Conservation (phyloP, 2,888 invertebrate species). For the Diloba caeruleocephala region DNA sequence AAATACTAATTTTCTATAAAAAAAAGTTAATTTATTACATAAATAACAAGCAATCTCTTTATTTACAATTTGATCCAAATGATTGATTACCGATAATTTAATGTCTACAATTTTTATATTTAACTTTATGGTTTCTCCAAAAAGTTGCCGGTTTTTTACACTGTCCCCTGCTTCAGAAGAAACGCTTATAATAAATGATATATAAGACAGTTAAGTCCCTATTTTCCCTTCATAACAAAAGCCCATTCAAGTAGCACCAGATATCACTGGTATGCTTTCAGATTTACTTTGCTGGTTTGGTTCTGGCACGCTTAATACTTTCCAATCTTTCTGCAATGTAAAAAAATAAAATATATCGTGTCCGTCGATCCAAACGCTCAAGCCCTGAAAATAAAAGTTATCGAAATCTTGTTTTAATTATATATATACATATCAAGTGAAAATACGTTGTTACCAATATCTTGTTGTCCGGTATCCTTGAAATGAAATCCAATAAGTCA, state of each 20-base stretch:
- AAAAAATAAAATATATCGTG: background rate
- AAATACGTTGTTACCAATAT: constrained; percentile 70
- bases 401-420: too few relatives aligned
- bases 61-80: too few relatives aligned
- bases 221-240: background rate
- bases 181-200: constrained; percentile 20
- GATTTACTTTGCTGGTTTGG: constrained; percentile 55
- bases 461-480: constrained; percentile 79
- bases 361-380: too few relatives aligned
- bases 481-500: constrained; percentile 80
- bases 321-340: constrained; percentile 80
- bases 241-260: constrained; percentile 14
- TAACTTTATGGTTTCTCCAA: too few relatives aligned
- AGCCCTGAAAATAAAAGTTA: too few relatives aligned
- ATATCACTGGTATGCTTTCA: constrained; percentile 3
- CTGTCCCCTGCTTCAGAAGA: constrained; percentile 22
- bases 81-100: too few relatives aligned
- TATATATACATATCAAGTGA: too few relatives aligned
- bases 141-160: too few relatives aligned
- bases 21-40: constrained; percentile 28
- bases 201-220: constrained; percentile 14
- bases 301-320: constrained; percentile 80
- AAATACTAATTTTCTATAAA: constrained; percentile 17
- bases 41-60: too few relatives aligned
- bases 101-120: too few relatives aligned